A percentile compares a stretch with the other conserved stretches of the same genome.
These are phyloP conservation scores for Hololepta plana DNA, from an alignment of 2,888 invertebrate species.

Conservation along the genomic window DNA sequence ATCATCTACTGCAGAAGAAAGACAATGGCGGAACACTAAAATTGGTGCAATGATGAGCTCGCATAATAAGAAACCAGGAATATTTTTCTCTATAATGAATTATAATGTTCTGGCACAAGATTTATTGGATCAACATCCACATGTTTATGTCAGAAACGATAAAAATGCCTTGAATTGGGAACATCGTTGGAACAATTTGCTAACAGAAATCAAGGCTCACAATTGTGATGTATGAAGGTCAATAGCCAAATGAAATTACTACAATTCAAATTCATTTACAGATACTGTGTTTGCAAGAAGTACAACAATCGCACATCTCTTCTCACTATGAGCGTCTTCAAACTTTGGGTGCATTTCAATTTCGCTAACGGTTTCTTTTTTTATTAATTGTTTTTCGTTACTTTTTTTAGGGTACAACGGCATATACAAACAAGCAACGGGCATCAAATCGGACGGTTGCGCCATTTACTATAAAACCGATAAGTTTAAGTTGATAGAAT, in stretches of 20 bases:
- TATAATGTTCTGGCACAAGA: conserved; percentile 84
- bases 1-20: too few relatives aligned
- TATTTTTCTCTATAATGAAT: conserved; percentile 51
- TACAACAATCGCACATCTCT: conserved; percentile 49
- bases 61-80: conserved; percentile 17
- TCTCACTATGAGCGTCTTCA: conserved; percentile 35
- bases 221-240: conserved; percentile 37
- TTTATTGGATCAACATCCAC: conserved; percentile 50
- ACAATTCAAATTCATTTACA: conserved; percentile 25
- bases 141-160: conserved; percentile 50
- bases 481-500: conserved; percentile 46
- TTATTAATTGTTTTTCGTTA: conserved; percentile 5
- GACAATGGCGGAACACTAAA: too few relatives aligned
- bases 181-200: conserved; percentile 36
- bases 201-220: conserved; percentile 35
- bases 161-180: conserved; percentile 48
- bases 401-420: conserved; percentile 44
- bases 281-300: conserved; percentile 83
- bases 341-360: conserved; percentile 17
- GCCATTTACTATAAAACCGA: conserved; percentile 64
- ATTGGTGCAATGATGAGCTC: too few relatives aligned
- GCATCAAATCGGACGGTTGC: conserved; percentile 70
- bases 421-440: conserved; percentile 70
- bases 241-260: conserved; percentile 4
- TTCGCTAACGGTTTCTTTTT: neutral